Percentiles rank a stretch among this genome's conserved stretches.
Evolutionary conservation across 2,888 invertebrate species (phyloP).

Genomic region (Nipponacmea schrenckii): DNA sequence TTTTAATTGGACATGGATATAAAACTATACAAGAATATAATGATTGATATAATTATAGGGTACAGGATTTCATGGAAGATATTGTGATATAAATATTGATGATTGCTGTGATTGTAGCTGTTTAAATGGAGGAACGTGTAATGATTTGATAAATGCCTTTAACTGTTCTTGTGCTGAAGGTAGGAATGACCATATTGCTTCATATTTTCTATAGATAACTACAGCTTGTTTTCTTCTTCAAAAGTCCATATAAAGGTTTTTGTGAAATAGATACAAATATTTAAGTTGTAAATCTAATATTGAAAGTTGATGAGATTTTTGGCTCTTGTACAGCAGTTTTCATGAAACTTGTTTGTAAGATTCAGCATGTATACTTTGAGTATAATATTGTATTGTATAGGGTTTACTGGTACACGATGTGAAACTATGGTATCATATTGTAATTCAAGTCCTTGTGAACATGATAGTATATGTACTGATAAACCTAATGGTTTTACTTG

Average conservation of each 20-base stretch:
- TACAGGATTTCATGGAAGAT: conserved; percentile 38
- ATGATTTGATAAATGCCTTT: conserved; percentile 33
- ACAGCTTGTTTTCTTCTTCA: background rate
- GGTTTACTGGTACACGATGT: conserved; percentile 27
- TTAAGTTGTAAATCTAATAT: background rate
- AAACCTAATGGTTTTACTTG: conserved; percentile 10
- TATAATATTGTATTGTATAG: conserved; percentile 14
- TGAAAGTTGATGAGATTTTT: too few species aligned
- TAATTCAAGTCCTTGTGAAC: conserved; percentile 8
- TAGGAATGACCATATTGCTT: conserved; percentile 20
- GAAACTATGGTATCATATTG: conserved; percentile 16
- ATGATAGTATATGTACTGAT: conserved; percentile 14
- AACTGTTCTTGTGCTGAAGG: conserved; percentile 40
- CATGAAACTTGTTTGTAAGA: too few species aligned
- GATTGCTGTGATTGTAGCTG: conserved; percentile 46
- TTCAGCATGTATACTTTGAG: background rate
- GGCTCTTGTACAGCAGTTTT: too few species aligned
- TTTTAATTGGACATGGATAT: too few species aligned
- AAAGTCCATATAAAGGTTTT: background rate
- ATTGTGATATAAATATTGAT: conserved; percentile 41
- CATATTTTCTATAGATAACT: background rate
- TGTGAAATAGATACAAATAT: background rate
- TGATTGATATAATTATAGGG: conserved; percentile 28
- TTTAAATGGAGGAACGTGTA: conserved; percentile 42
- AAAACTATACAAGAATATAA: too few species aligned